Evolutionary conservation across 2,888 invertebrate genomes (phyloP), one percentile per base, ranked within the genome.

Genomic region (Shargacucullia verbasci): DNA sequence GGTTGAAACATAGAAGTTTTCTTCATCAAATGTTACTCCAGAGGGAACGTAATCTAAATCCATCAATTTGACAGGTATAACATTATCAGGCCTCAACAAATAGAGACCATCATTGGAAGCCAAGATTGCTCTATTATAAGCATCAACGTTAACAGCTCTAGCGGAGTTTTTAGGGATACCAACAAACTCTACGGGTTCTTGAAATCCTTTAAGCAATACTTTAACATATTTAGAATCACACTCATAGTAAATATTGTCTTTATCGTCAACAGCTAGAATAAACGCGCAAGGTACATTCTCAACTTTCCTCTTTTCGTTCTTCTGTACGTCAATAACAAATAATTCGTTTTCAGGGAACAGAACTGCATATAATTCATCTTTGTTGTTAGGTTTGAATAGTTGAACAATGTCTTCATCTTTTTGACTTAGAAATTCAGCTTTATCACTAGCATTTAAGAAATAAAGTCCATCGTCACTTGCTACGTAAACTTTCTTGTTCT

Each of bases 191-290:
- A 94, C 83, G 0, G 94, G 88, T 38, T 93, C 94, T 49, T 87
- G 83, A 49, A 91, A 94, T 39, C 85, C 92, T 83, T 85, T 91
- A 0, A 92, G 71, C 49, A 93, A 53, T 37, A 93, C 86, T 65
- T 92, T 93, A 2, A 93, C 87, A 34, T 92, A 93, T 48, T 93
- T 93, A 0, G 93, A 90, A 78, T 92, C 92, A 46, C 94, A 93
- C 79, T 93, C 93, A 33, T 90, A 94, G 56, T 76, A 94, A 2
- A 93, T 69, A 73, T 94, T 94, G 0, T 87, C 90, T 9, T 82
- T 73, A 0, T 74, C 69, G 46, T 94, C 94, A 1, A 91, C 92
- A 2, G 92, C 91, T 33, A 93, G 43, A 43, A 93, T 89, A 53
- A 84, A 92, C 0, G 93, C 92, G 46, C 92, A 93, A 0, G 91